Evolutionary conservation across 2,888 invertebrate species (phyloP), one percentile per base, ranked within the genome.

Genomic region (Heliconius ethilla): DNA sequence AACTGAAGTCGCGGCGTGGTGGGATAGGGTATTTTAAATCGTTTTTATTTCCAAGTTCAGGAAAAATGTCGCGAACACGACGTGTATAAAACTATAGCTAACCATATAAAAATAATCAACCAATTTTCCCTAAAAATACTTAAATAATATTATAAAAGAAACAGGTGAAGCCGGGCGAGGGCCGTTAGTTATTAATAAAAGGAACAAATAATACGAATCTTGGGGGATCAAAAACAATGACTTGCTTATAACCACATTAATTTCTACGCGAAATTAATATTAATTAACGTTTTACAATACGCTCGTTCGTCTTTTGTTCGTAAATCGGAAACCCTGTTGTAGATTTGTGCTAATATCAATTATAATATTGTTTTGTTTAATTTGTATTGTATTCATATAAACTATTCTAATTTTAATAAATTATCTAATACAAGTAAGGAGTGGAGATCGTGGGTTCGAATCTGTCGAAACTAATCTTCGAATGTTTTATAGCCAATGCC

Each of bases 221-320:
- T 70, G 59, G 78, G 51, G 70, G 25, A 74, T 78, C n/a, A n/a
- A 59, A 75, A 70, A 80, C 78, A 78, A 76, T 76, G 78, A 76
- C 74, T 76, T 73, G 72, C 76, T 77, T 59, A 27, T 62, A 40
- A 66, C 63, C 70, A 45, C 59, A 75, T 67, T 76, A 80, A 80
- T 75, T 79, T 77, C 65, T n/a, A 78, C 75, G 37, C 62, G 66
- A 78, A 79, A 81, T 78, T 76, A 78, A 81, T 79, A 78, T 81
- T 78, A 78, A 75, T 77, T 77, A 77, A 78, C 51, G 72, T 75
- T 51, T 74, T 75, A 73, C 66, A 75, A 75, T 70, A 75, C 74
- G 77, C 74, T 75, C 72, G 77, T 72, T 67, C 72, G 75, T 55
- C 78, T 76, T 76, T 80, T 80, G 78, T 80, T 72, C 67, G 75